Percentiles rank a stretch among this genome's conserved stretches.
Evolutionary conservation across 1,140 invertebrate genomes (phyloP).

Genomic region (Ceratosolen fusciceps): DNA sequence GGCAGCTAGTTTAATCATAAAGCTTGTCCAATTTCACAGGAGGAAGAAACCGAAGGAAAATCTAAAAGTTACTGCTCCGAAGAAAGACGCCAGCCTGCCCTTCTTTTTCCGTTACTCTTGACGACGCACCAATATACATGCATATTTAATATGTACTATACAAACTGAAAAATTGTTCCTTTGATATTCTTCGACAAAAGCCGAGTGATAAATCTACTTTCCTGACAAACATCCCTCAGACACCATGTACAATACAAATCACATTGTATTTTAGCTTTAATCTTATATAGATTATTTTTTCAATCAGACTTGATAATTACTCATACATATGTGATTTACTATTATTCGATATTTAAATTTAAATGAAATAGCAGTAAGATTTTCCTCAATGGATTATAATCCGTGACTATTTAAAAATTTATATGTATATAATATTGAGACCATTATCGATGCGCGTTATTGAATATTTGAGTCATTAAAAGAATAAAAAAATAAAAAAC

Average conservation of each 20-base stretch:
- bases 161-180: neutral
- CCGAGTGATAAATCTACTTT: neutral
- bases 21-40: slow-evolving; percentile 37
- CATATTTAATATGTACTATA: no score
- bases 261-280: neutral
- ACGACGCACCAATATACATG: neutral
- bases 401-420: no score
- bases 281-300: no score
- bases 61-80: slow-evolving; percentile 12
- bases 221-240: neutral
- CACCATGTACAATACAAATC: neutral
- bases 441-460: no score
- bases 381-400: no score
- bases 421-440: no score
- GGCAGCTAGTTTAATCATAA: slow-evolving; percentile 41
- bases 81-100: slow-evolving; percentile 4
- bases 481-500: no score
- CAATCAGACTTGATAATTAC: no score
- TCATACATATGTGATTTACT: no score
- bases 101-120: neutral
- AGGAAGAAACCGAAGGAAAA: slow-evolving; percentile 15
- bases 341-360: no score
- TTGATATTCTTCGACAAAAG: neutral
- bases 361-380: no score
- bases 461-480: no score